Conservation (phyloP, 2,113 vertebrate genomes). For the Paraplagusia blochii region DNA sequence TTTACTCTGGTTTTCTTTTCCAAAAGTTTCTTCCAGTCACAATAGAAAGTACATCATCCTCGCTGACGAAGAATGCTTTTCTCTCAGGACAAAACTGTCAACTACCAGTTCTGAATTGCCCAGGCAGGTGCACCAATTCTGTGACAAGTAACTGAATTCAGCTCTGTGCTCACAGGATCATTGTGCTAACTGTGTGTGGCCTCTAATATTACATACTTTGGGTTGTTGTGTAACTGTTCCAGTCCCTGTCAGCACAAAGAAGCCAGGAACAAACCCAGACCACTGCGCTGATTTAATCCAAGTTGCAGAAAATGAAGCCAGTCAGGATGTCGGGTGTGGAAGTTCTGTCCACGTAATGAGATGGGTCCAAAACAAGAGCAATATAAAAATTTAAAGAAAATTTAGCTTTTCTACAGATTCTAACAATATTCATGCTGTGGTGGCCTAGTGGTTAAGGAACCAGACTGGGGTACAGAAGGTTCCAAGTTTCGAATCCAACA, state of each 20-base stretch:
- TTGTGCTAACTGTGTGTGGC: constrained; percentile 16
- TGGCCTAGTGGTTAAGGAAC: no score
- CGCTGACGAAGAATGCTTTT: constrained; percentile 24
- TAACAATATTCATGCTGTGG: no score
- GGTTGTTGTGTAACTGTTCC: constrained; percentile 32
- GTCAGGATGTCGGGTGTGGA: constrained; percentile 34
- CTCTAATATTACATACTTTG: constrained; percentile 31
- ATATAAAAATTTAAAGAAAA: no score
- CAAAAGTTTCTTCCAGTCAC: constrained; percentile 4
- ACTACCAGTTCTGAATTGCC: constrained; percentile 19
- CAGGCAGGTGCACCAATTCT: constrained; percentile 49
- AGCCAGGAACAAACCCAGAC: constrained; percentile 34
- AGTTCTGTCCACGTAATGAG: no score
- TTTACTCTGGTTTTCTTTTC: no score
- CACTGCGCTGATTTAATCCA: constrained; percentile 43
- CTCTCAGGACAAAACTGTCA: constrained; percentile 4
- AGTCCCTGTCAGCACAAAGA: constrained; percentile 45
- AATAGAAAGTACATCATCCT: constrained; percentile 4
- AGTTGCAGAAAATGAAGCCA: constrained; percentile 48
- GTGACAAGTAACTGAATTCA: constrained; percentile 46
- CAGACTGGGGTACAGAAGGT: no score
- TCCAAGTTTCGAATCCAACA: no score
- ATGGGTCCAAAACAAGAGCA: no score
- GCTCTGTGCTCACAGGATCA: constrained; percentile 28
- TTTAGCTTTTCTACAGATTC: no score